phyloP scores from a whole-genome alignment of 2,888 invertebrate species.

The Steinernema carpocapsae region DNA sequence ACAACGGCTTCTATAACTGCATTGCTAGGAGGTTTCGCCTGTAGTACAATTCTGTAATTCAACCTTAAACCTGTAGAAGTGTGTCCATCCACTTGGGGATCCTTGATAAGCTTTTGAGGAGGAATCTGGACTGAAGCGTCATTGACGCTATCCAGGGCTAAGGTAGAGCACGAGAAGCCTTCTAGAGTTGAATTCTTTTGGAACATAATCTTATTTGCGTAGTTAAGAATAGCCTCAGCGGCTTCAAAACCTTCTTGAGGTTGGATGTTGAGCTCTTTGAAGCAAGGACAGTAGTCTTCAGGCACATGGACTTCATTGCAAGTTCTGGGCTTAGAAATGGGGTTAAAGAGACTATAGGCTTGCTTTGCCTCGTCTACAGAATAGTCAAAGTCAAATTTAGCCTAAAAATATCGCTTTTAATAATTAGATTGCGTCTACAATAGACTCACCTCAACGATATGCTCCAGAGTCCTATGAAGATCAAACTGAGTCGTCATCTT shows the following conservation, averaged over 20 bases:
- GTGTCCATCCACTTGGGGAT: conserved; percentile 41
- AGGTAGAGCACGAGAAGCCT: conserved; percentile 34
- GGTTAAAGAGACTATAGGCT: conserved; percentile 11
- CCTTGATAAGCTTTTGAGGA: conserved; percentile 40
- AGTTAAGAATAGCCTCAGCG: conserved; percentile 39
- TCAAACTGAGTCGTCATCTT: conserved; percentile 71
- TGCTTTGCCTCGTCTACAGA: not conserved
- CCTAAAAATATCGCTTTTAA: not conserved
- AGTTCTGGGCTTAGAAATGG: conserved; percentile 15
- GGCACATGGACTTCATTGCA: conserved; percentile 58
- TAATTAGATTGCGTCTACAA: not conserved
- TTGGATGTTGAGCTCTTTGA: conserved; percentile 49
- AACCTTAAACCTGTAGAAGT: conserved; percentile 33
- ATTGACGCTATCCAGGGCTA: conserved; percentile 34
- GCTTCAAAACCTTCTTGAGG: conserved; percentile 46
- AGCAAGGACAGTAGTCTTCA: conserved; percentile 60
- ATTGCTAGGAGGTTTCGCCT: conserved; percentile 47
- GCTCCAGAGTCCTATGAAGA: conserved; percentile 67
- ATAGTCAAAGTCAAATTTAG: not conserved
- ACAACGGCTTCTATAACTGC: conserved; percentile 51
- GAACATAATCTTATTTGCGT: conserved; percentile 25
- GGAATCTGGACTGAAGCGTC: conserved; percentile 43
- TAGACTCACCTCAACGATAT: conserved; percentile 44
- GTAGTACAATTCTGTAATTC: conserved; percentile 50
- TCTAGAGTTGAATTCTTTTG: not conserved